Percentiles rank a stretch among this genome's conserved stretches.
These are phyloP conservation scores for Pocillopora meandrina DNA, from an alignment of 92 coral and sea anemone species.

Conservation along the genomic window DNA sequence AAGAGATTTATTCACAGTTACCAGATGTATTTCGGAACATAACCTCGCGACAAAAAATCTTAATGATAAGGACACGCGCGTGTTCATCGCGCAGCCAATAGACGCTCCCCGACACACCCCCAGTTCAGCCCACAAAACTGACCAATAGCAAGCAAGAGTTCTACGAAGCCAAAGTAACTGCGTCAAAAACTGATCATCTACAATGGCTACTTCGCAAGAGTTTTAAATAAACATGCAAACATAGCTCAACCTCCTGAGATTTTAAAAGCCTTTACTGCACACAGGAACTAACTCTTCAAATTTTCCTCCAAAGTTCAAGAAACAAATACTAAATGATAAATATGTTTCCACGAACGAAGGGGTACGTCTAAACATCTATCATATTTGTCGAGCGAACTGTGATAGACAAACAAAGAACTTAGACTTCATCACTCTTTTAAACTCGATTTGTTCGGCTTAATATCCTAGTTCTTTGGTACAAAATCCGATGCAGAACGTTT, in stretches of 20 bases:
- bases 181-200: neutral
- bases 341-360: neutral
- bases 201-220: neutral
- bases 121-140: conserved; percentile 22
- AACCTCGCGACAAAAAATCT: neutral
- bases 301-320: neutral
- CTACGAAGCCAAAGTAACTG: neutral
- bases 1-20: neutral
- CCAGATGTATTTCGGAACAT: neutral
- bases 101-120: conserved; percentile 32
- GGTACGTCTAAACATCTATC: neutral
- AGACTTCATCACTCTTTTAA: neutral
- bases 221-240: neutral
- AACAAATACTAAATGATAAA: neutral
- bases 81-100: neutral
- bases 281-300: neutral
- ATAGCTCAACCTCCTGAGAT: neutral
- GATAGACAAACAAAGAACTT: neutral
- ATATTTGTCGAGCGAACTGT: neutral
- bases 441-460: no score
- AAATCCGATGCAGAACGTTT: no score
- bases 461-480: no score
- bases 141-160: conserved; percentile 4
- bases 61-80: neutral
- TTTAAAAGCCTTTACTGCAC: neutral